Evolutionary conservation across 2,113 vertebrate species (phyloP).

Genomic region (Rhineura floridana): DNA sequence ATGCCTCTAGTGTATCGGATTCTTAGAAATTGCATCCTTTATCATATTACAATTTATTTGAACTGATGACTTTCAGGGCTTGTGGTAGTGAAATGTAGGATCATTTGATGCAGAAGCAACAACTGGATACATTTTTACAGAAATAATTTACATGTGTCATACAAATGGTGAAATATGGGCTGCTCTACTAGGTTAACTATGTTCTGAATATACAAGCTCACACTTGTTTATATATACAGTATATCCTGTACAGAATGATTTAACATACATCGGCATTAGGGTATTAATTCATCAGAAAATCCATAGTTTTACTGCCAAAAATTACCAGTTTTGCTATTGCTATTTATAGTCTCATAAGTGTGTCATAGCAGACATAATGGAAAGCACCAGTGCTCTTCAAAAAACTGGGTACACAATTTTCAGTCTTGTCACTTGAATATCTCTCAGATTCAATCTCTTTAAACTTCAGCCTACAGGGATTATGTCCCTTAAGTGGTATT

Average conservation of each 20-base stretch:
- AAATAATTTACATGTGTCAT: not conserved
- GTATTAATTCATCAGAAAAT: not conserved
- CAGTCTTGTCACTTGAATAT: conserved; percentile 30
- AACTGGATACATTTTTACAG: not conserved
- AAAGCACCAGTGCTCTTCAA: not conserved
- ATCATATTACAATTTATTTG: not conserved
- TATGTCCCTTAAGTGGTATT: conserved; percentile 32
- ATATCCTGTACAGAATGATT: not conserved
- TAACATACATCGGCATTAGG: not conserved
- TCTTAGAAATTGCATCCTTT: not conserved
- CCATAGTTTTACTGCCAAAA: not conserved
- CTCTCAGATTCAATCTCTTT: conserved; percentile 22
- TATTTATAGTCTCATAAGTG: not conserved
- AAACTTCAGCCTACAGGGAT: conserved; percentile 35
- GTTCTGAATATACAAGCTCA: not conserved
- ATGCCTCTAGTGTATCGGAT: not conserved
- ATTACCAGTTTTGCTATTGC: not conserved
- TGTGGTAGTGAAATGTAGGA: not conserved
- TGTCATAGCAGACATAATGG: not conserved
- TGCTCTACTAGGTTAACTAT: not conserved
- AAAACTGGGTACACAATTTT: conserved; percentile 1
- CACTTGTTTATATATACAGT: too few relatives aligned
- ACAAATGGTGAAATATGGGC: not conserved
- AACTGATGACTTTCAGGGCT: not conserved
- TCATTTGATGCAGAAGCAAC: not conserved